phyloP scores from a whole-genome alignment of 2,113 vertebrate species.

The Ailurus styani region DNA sequence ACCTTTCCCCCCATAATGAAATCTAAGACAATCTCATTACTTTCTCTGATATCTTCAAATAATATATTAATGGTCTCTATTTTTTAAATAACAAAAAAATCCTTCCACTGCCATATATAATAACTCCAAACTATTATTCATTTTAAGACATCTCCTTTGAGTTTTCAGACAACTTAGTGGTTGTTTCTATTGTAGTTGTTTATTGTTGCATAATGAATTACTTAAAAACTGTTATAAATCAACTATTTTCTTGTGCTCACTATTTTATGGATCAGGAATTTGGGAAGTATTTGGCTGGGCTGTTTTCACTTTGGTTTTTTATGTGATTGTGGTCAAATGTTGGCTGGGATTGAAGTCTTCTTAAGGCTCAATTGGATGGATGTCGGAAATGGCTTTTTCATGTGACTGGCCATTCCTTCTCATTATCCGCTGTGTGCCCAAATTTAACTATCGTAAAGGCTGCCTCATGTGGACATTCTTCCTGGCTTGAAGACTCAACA shows the following conservation, averaged over 20 bases:
- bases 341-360: neutral
- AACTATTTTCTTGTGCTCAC: neutral
- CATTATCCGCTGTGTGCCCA: neutral
- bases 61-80: neutral
- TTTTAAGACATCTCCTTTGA: neutral
- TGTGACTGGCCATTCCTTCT: neutral
- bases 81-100: constrained; percentile 9
- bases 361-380: neutral
- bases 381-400: neutral
- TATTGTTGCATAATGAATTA: neutral
- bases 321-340: neutral
- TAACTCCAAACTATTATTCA: neutral
- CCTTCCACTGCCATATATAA: neutral
- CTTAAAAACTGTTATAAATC: neutral
- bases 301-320: neutral
- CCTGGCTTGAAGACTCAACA: neutral
- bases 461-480: neutral
- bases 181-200: neutral
- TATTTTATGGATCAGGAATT: neutral
- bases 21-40: neutral
- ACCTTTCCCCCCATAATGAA: neutral
- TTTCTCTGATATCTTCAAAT: neutral
- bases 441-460: neutral
- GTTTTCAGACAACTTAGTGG: neutral
- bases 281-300: neutral